phyloP scores from a whole-genome alignment of 2,888 invertebrate species.

The Axea sp. region DNA sequence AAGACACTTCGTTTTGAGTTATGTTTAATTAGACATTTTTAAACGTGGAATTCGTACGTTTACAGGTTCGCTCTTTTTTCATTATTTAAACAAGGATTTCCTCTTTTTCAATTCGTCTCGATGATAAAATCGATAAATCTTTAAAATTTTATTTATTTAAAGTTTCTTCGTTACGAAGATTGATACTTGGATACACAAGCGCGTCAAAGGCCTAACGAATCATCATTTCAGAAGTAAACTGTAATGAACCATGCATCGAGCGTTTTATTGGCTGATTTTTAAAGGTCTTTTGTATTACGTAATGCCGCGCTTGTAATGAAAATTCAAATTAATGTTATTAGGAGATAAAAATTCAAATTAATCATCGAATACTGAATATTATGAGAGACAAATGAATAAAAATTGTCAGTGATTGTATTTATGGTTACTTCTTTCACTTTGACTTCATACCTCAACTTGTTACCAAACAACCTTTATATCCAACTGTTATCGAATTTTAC shows the following conservation, averaged over 20 bases:
- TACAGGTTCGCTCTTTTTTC: too few relatives aligned
- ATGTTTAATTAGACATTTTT: too few relatives aligned
- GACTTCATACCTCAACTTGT: constrained; percentile 1
- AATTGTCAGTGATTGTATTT: constrained; percentile 76
- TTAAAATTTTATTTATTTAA: too few relatives aligned
- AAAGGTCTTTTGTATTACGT: constrained; percentile 45
- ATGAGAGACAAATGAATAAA: constrained; percentile 75
- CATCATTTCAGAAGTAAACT: constrained; percentile 39
- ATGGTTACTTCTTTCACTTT: constrained; percentile 16
- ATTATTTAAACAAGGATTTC: too few relatives aligned
- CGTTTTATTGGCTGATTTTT: constrained; percentile 38
- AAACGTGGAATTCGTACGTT: too few relatives aligned
- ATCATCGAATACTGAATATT: constrained; percentile 74
- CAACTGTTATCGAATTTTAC: too few relatives aligned
- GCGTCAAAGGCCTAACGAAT: constrained; percentile 51
- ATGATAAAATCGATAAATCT: too few relatives aligned
- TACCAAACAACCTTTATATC: background rate
- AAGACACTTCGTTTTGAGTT: too few relatives aligned
- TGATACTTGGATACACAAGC: too few relatives aligned
- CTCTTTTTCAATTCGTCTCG: too few relatives aligned
- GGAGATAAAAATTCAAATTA: too few relatives aligned
- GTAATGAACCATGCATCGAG: constrained; percentile 31
- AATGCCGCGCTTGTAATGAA: constrained; percentile 57
- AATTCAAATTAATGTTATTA: constrained; percentile 72
- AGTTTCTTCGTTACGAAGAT: too few relatives aligned